Conservation (phyloP, 2,113 vertebrate species). For the Fregetta grallaria region DNA sequence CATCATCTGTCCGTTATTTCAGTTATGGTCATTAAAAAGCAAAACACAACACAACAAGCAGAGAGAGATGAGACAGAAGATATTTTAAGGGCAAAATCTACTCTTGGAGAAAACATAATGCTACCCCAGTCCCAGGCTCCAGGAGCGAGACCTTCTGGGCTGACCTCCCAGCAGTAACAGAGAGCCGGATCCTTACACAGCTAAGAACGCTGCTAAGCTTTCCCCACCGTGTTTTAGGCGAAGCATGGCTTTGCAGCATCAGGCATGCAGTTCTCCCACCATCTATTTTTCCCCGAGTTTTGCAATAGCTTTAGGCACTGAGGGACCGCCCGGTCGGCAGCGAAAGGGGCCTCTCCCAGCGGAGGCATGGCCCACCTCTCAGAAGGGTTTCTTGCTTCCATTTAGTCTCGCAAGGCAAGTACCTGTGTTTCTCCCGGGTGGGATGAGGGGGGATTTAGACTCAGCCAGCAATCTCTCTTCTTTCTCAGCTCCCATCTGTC, state of each 20-base stretch:
- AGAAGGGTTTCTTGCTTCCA: neutral
- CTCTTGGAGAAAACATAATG: neutral
- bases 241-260: neutral
- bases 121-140: neutral
- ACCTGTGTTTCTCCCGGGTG: conserved; percentile 46
- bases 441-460: conserved; percentile 35
- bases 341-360: neutral
- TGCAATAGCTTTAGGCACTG: neutral
- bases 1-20: neutral
- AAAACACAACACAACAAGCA: neutral
- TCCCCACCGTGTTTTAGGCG: neutral
- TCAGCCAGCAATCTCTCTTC: conserved; percentile 60
- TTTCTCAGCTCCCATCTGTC: conserved; percentile 64
- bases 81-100: neutral
- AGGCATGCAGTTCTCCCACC: neutral
- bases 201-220: neutral
- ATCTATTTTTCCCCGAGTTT: neutral
- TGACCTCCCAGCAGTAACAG: neutral
- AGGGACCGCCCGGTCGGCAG: rapidly evolving
- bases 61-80: neutral
- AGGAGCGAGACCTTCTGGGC: neutral
- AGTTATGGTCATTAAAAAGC: conserved; percentile 17
- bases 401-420: conserved; percentile 7
- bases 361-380: neutral
- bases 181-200: neutral